phyloP scores from a whole-genome alignment of 2,113 vertebrate genomes.

The Orycteropus afer region DNA sequence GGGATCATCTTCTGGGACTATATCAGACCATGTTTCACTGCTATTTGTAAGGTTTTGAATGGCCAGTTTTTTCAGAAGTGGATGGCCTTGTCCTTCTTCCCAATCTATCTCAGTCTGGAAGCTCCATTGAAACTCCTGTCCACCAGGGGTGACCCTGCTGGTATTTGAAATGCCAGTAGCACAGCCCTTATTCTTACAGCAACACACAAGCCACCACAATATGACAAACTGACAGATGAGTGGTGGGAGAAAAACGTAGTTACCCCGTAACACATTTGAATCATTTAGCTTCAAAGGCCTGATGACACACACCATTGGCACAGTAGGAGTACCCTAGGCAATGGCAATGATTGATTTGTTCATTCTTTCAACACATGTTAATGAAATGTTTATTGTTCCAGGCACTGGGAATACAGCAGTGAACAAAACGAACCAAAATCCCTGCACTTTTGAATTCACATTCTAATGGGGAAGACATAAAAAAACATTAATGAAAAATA shows the following conservation, averaged over 20 bases:
- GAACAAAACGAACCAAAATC: not conserved
- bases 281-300: not conserved
- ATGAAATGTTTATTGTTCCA: not conserved
- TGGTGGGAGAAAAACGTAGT: not conserved
- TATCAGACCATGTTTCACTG: no score
- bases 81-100: no score
- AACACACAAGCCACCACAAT: no score
- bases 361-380: not conserved
- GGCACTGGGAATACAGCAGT: not conserved
- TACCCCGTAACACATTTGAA: not conserved
- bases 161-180: no score
- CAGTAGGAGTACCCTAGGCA: not conserved
- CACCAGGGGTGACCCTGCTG: no score
- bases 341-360: not conserved
- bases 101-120: no score
- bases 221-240: no score
- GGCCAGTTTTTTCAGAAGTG: no score
- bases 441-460: not conserved
- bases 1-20: no score
- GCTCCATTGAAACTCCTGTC: no score
- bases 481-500: not conserved
- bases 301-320: not conserved
- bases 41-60: no score
- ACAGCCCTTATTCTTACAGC: no score
- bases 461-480: not conserved